These are phyloP conservation scores for Cabera pusaria DNA, from an alignment of 2,888 invertebrate species.

Conservation along the genomic window DNA sequence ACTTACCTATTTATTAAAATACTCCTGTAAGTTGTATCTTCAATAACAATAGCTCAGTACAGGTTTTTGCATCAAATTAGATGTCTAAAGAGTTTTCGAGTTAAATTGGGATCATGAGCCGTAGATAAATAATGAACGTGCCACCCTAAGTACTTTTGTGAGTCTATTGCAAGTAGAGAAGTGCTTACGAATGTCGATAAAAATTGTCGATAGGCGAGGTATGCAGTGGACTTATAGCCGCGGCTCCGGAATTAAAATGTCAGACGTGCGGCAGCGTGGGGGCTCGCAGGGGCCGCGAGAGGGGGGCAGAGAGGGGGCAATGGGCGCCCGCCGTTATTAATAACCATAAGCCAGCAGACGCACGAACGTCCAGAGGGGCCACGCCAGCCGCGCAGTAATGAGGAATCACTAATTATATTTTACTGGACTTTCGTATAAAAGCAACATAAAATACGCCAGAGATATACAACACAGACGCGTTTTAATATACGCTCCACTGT, in stretches of 20 bases:
- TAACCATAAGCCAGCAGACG: conserved; percentile 83
- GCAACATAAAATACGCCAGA: conserved; percentile 61
- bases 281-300: conserved; percentile 63
- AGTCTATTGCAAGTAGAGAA: conserved; percentile 47
- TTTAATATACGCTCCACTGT: conserved; percentile 33
- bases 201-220: conserved; percentile 65
- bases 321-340: conserved; percentile 76
- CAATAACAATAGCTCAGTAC: too few relatives aligned
- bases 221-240: conserved; percentile 64
- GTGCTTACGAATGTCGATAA: conserved; percentile 61
- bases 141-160: too few relatives aligned
- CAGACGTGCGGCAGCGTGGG: conserved; percentile 79
- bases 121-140: too few relatives aligned
- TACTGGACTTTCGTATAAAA: conserved; percentile 77
- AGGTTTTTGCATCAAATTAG: too few relatives aligned
- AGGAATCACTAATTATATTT: conserved; percentile 84
- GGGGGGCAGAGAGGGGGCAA: conserved; percentile 48
- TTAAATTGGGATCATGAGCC: too few relatives aligned
- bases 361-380: conserved; percentile 84
- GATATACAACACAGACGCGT: conserved; percentile 41
- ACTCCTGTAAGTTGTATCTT: too few relatives aligned
- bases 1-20: too few relatives aligned
- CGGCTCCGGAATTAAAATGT: conserved; percentile 81
- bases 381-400: conserved; percentile 75
- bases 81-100: too few relatives aligned